Percentiles rank a stretch among this genome's conserved stretches.
These are phyloP conservation scores for Cataglyphis altisquamis DNA, from an alignment of 2,888 invertebrate species.

Conservation along the genomic window DNA sequence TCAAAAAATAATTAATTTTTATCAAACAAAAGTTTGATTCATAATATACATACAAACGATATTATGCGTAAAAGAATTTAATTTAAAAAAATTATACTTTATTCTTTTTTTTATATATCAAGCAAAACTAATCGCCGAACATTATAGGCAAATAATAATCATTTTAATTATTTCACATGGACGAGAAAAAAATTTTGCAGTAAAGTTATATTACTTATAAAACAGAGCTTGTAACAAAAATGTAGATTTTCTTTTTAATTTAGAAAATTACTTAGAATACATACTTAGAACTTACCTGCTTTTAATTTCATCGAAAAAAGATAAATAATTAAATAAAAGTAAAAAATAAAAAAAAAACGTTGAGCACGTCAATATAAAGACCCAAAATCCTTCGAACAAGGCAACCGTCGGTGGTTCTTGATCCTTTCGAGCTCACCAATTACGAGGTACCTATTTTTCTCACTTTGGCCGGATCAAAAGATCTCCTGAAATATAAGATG, in stretches of 20 bases:
- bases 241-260: not conserved
- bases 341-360: not conserved
- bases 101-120: too few species aligned
- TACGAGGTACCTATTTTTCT: slow-evolving; percentile 38
- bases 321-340: not conserved
- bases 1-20: not conserved
- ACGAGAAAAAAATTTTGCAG: not conserved
- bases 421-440: slow-evolving; percentile 43
- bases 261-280: not conserved
- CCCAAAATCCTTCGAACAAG: not conserved
- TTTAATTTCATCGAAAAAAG: not conserved
- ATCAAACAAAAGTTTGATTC: not conserved
- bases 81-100: not conserved
- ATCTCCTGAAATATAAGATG: slow-evolving; percentile 51
- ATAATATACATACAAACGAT: not conserved
- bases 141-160: too few species aligned
- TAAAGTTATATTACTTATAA: not conserved
- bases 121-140: too few species aligned
- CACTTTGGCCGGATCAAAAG: slow-evolving; percentile 39
- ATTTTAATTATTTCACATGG: not conserved
- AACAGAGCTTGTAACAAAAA: not conserved
- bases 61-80: not conserved
- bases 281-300: not conserved
- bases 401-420: slow-evolving; percentile 3
- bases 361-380: not conserved